Percentiles rank a stretch among this genome's conserved stretches.
Evolutionary conservation across 2,113 vertebrate species (phyloP).

Genomic region (Sus scrofa): DNA sequence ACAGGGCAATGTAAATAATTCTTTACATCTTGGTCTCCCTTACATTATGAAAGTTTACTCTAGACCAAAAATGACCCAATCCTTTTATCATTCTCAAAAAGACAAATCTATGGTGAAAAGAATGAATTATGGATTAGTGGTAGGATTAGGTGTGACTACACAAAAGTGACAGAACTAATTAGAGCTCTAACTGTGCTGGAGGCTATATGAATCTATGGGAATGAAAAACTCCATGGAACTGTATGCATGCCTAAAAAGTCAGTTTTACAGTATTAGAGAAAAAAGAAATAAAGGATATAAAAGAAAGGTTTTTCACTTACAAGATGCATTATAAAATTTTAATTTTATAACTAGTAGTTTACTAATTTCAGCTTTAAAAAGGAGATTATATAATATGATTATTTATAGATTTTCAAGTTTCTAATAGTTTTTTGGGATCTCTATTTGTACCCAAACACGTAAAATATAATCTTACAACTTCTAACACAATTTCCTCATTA

Average conservation of each 20-base stretch:
- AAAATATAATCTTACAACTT: background rate
- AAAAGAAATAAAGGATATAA: background rate
- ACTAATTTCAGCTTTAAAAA: background rate
- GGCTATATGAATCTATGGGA: no score
- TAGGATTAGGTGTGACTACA: background rate
- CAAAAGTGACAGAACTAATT: no score
- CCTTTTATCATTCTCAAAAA: conserved; percentile 1
- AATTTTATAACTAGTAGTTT: background rate
- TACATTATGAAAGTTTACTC: background rate
- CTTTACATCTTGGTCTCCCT: conserved; percentile 12
- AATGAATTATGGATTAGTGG: background rate
- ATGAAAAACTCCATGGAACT: no score
- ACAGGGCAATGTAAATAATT: background rate
- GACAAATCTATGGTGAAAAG: background rate
- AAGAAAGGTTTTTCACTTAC: background rate
- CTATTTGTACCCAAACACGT: background rate
- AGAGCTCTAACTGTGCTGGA: no score
- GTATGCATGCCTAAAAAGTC: no score
- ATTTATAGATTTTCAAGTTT: background rate
- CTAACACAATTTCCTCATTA: background rate
- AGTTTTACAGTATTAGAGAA: no score
- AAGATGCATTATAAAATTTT: background rate
- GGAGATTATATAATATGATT: background rate
- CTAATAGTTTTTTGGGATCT: background rate
- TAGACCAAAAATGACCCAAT: background rate